Percentiles rank a stretch among this genome's conserved stretches.
Conservation (phyloP, 2,797 vertebrate species). For the Neopelma chrysocephalum region DNA sequence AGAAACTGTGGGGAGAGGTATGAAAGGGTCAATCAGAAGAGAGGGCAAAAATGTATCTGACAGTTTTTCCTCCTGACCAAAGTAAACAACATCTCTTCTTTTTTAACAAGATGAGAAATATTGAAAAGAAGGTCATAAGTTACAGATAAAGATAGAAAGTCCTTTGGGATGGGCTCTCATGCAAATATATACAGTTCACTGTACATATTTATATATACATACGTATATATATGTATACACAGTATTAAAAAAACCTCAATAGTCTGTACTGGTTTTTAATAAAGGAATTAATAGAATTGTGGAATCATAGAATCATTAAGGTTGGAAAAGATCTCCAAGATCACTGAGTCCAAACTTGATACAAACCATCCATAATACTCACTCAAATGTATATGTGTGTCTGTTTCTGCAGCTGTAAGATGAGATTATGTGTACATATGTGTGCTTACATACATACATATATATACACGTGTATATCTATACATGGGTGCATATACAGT, state of each 20-base stretch:
- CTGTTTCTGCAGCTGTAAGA: neutral
- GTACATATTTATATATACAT: no score
- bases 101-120: neutral
- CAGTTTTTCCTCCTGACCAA: neutral
- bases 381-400: neutral
- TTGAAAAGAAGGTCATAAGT: neutral
- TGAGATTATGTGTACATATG: neutral
- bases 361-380: neutral
- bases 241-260: neutral
- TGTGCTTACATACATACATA: no score
- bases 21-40: neutral
- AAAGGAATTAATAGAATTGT: neutral
- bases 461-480: no score
- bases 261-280: neutral
- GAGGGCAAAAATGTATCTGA: neutral
- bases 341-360: neutral
- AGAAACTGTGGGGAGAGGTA: neutral
- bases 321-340: neutral
- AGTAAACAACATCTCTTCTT: neutral
- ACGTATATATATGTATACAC: no score
- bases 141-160: neutral
- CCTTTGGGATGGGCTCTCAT: neutral
- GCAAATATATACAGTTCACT: neutral
- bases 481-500: no score
- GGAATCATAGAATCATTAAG: neutral